These are phyloP conservation scores for Zelostemma sp. DNA, from an alignment of 1,140 invertebrate genomes.

Conservation along the genomic window DNA sequence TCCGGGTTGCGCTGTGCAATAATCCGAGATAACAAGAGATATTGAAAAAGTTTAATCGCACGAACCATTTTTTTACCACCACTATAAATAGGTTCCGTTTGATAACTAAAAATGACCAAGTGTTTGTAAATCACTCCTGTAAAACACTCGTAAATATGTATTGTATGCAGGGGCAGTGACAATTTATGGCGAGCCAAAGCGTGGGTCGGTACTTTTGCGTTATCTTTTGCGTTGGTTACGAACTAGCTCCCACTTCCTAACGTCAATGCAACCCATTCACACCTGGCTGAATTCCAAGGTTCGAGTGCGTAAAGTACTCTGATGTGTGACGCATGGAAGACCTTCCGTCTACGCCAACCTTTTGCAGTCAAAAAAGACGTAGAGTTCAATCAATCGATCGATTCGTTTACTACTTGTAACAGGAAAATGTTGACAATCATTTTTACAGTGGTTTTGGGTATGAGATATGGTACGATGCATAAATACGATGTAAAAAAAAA, in stretches of 20 bases:
- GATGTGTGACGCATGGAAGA: constrained; percentile 14
- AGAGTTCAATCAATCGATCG: too few relatives aligned
- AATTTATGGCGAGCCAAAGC: constrained; percentile 37
- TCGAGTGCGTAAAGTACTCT: constrained; percentile 22
- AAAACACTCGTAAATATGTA: constrained; percentile 29
- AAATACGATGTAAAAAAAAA: too few relatives aligned
- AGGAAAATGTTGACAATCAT: too few relatives aligned
- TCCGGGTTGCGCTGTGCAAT: constrained; percentile 30
- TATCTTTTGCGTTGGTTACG: constrained; percentile 37
- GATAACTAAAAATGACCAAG: constrained; percentile 29
- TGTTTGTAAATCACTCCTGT: constrained; percentile 35
- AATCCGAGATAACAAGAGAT: constrained; percentile 11
- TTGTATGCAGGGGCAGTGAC: constrained; percentile 27
- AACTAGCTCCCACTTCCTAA: constrained; percentile 31
- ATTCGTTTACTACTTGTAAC: too few relatives aligned
- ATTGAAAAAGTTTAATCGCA: too few relatives aligned
- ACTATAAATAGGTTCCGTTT: constrained; percentile 10
- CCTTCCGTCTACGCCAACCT: constrained; percentile 22
- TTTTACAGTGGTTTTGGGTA: too few relatives aligned
- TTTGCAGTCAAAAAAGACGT: too few relatives aligned
- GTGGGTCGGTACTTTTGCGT: constrained; percentile 39
- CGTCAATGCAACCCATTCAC: constrained; percentile 29
- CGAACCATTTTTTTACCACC: not conserved
- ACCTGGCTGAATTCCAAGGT: constrained; percentile 31
- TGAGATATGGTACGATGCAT: too few relatives aligned